Evolutionary conservation across 2,888 invertebrate species (phyloP), one percentile per base, ranked within the genome.

Genomic region (Aporophyla lueneburgensis): DNA sequence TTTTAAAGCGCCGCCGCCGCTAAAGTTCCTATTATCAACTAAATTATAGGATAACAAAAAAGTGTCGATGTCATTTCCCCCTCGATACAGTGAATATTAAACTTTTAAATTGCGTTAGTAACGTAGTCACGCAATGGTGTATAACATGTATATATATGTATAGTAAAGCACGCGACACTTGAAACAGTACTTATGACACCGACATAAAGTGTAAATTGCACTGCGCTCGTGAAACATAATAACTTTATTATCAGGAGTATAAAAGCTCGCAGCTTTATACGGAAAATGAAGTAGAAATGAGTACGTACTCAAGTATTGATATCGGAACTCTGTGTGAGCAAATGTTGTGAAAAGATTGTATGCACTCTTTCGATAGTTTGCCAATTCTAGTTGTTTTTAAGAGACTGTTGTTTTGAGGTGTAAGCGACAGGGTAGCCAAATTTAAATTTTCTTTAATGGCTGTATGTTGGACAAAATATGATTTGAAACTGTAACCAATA

Each of bases 31-130:
- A 19, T 53, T 24, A 54, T 49, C n/a, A 54, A 49, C 9, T 1
- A 51, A 49, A 43, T 51, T 12, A 58, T 51, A 58, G 19, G 43
- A 46, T 53, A 77, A 51, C 5, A 33, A 46, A 66, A 40, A 46
- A 67, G 19, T 53, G 46, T 33, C 16, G 51, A 33, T 53, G 40
- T 69, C 54, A 76, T 61, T 68, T 70, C 4, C 40, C 27, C 7
- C 40, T 69, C 68, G 16, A 33, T 77, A 33, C 5, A 43, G n/a
- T 67, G 21, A 24, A 46, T 61, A 77, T 46, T 46, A 10, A 76
- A 69, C n/a, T 49, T 76, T 76, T 78, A 10, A 69, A 76, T 69
- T 61, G 46, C 19, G 46, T 33, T 10, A 21, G 40, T 69, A 53
- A 54, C 24, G 53, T 14, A 14, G 33, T 19, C n/a, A 78, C 61